Percentiles rank a stretch among this genome's conserved stretches.
Evolutionary conservation across 2,888 invertebrate genomes (phyloP).

Genomic region (Camponotus fellah): DNA sequence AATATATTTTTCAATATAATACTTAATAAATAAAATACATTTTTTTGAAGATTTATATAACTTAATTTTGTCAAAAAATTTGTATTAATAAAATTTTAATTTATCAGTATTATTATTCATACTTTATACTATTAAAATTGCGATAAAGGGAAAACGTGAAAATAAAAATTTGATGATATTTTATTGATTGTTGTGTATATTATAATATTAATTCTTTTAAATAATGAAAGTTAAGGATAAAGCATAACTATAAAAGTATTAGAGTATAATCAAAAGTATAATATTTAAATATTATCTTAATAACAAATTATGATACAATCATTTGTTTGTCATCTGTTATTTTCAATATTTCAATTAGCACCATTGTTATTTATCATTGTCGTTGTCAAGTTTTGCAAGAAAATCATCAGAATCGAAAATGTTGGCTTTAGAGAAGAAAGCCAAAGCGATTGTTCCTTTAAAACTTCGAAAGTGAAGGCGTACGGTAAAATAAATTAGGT

Average conservation of each 20-base stretch:
- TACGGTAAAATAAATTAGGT: conserved; percentile 60
- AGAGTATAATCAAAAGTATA: neutral
- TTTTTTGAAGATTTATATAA: too few relatives aligned
- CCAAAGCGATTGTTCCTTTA: conserved; percentile 57
- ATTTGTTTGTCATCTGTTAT: neutral
- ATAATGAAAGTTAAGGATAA: neutral
- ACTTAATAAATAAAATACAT: neutral
- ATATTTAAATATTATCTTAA: neutral
- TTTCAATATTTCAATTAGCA: neutral
- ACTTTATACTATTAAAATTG: too few relatives aligned
- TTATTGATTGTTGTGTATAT: too few relatives aligned
- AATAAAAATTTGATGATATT: too few relatives aligned
- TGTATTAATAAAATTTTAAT: too few relatives aligned
- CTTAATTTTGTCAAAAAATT: too few relatives aligned
- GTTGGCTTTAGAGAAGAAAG: conserved; percentile 55
- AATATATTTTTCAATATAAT: neutral
- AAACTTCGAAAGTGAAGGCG: conserved; percentile 37
- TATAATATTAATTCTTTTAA: too few relatives aligned
- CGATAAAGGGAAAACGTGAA: too few relatives aligned
- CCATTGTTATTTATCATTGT: neutral
- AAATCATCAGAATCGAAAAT: conserved; percentile 3
- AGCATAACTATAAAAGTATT: neutral
- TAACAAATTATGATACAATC: conserved; percentile 1
- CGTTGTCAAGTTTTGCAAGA: neutral
- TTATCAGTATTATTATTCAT: too few relatives aligned